Evolutionary conservation across 1,140 invertebrate species (phyloP), one percentile per base, ranked within the genome.

Genomic region (Halictus rubicundus): DNA sequence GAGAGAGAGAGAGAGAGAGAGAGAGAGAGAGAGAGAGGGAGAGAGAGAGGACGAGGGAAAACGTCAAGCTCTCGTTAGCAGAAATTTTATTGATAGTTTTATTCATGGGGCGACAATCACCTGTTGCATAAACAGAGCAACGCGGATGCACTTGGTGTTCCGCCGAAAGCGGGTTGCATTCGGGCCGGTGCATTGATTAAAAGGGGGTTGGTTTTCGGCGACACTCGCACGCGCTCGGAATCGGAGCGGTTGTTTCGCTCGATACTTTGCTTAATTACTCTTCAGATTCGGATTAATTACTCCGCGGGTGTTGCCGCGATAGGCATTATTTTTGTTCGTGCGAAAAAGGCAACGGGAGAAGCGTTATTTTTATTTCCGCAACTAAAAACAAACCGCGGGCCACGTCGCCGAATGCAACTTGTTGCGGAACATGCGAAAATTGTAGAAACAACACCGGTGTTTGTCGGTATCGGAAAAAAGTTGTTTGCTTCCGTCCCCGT

Each of bases 121-220:
- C 83, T 85, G 83, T 85, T 85, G 83, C 82, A 65, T 80, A 85
- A 85, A 85, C 82, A 84, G 72, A 78, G 76, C 72, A 84, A 79
- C 78, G 73, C 69, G 68, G 63, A 42, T 71, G 68, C 68, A 63
- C 74, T 69, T n/a, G 54, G 39, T 66, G 54, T 69, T 76, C 21
- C 68, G 54, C 65, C 52, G 65, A 76, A 76, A 68, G 52, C 39
- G 39, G 39, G 25, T 25, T 71, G 75, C 75, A 64, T 64, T 71
- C 59, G 57, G 19, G 32, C 59, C 27, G 21, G 10, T 16, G 66
- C 49, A 72, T 78, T 39, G 68, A 78, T 78, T 71, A 71, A 78
- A 71, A 23, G 42, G 27, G 32, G 46, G 19, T 12, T 25, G 25
- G 12, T 12, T 32, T 61, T 61, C 21, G 14, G 42, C 49, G 65